Base-by-base conservation (phyloP, 2,113 vertebrate genomes). In the Eonycteris spelaea region DNA sequence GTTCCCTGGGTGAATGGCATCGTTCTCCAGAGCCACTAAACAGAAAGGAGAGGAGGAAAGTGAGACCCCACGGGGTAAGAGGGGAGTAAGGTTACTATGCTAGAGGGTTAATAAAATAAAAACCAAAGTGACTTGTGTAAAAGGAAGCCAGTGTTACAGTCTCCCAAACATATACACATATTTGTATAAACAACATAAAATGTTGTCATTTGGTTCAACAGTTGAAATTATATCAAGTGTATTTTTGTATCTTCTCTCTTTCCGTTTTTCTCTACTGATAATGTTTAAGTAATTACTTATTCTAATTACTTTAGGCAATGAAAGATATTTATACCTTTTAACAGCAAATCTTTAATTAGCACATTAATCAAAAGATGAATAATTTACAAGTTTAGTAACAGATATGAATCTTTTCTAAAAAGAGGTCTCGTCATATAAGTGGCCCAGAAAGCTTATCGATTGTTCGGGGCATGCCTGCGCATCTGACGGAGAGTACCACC, bases 331-430 rank as follows among this genome's bases (percentile, higher is more conserved):
- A 98, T 99, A 98, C 97, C 92, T 98, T 99, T 99, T 99, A 96
- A 99, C 98, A 98, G 97, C 96, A 97, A 98, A 98, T 98, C 98
- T 97, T 98, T 99, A 99, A 99, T 99, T 99, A 99, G 96, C 98
- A 99, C 99, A 99, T 99, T 99, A 99, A 99, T 99, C 98, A 98
- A 98, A 98, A 98, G 98, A 99, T 98, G 96, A 99, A 99, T 99
- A 98, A 99, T 99, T 99, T 99, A 99, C 97, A 98, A 98, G 86
- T 33, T 98, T 95, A 97, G 96, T 97, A 98, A 98, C 97, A 98
- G 98, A 98, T 98, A 98, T 98, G 96, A 99, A 98, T 99, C 99
- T 98, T 98, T 98, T 98, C 95, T 94, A 51, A 67, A 67, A 88
- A 91, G 63, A 96, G 43, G n/a, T 63, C 96, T 97, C 98, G 91